These are phyloP conservation scores for Nemopilema nomurai DNA, from an alignment of 30 jellyfish, hydroid and myxozoan genomes.

Conservation along the genomic window DNA sequence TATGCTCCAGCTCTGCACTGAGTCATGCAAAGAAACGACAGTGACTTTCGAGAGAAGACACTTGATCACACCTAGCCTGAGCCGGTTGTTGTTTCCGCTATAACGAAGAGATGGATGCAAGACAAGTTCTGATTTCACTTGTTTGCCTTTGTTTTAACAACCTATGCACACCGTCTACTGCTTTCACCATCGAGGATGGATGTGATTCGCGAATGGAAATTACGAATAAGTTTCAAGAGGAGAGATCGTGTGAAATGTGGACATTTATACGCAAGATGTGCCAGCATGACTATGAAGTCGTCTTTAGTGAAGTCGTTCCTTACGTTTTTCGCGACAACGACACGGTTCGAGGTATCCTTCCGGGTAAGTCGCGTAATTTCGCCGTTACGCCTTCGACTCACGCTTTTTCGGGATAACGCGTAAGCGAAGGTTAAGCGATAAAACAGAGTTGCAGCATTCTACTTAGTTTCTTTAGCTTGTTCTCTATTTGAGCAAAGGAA, in stretches of 20 bases:
- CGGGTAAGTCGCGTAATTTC: neutral
- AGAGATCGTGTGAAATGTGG: neutral
- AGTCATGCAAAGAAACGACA: too few species aligned
- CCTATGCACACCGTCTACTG: neutral
- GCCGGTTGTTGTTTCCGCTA: too few species aligned
- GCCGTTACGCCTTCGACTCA: neutral
- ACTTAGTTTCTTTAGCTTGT: too few species aligned
- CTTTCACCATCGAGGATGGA: neutral
- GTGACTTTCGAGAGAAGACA: too few species aligned
- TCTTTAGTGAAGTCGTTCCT: neutral
- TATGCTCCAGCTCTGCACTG: neutral
- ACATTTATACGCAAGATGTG: neutral
- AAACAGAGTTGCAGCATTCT: too few species aligned
- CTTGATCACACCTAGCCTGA: too few species aligned
- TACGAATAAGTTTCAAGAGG: conserved; percentile 1
- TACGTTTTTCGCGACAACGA: neutral
- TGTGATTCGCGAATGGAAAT: neutral
- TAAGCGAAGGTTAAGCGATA: too few species aligned
- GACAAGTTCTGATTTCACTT: neutral
- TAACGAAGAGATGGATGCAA: neutral
- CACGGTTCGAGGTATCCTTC: neutral
- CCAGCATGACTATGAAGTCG: neutral
- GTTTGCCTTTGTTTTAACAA: neutral
- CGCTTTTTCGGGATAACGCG: neutral
- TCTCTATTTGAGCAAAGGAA: too few species aligned